These are phyloP conservation scores for Scartelaos histophorus DNA, from an alignment of 2,113 vertebrate species.

Conservation along the genomic window DNA sequence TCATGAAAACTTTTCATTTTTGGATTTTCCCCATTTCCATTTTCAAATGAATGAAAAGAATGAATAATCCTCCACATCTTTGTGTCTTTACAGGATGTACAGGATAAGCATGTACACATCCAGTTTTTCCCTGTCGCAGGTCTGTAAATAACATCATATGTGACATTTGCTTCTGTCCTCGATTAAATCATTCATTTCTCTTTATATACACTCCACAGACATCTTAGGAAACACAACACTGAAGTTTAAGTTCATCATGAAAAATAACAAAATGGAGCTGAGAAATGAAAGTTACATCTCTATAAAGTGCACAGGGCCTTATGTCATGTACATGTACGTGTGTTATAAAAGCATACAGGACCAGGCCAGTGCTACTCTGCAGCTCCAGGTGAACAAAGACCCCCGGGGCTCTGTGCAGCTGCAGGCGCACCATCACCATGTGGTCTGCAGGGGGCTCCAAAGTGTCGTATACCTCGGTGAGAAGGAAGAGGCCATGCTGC, in stretches of 20 bases:
- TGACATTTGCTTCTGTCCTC: constrained; percentile 2
- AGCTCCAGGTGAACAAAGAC: constrained; percentile 4
- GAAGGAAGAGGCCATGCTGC: constrained; percentile 1
- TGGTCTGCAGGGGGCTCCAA: constrained; percentile 45
- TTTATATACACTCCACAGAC: constrained; percentile 21
- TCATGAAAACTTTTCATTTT: constrained; percentile 57
- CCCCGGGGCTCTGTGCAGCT: not conserved
- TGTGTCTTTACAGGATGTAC: not conserved
- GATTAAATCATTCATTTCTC: not conserved
- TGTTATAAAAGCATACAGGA: not conserved
- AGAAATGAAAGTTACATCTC: not conserved
- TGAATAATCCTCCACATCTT: not conserved
- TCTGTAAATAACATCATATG: constrained; percentile 28
- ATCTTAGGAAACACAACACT: rapidly evolving
- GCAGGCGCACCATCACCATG: rapidly evolving
- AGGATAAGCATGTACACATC: constrained; percentile 29
- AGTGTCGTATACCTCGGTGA: constrained; percentile 28
- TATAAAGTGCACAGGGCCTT: constrained; percentile 56
- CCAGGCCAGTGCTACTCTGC: not conserved
- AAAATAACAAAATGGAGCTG: not conserved
- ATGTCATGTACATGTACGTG: constrained; percentile 40
- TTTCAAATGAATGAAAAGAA: constrained; percentile 10
- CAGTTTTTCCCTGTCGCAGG: constrained; percentile 14
- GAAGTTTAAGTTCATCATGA: rapidly evolving
- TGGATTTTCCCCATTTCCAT: constrained; percentile 54